Evolutionary conservation across 2,888 invertebrate species (phyloP), one percentile per base, ranked within the genome.

Genomic region (Rhaphigaster nebulosa): DNA sequence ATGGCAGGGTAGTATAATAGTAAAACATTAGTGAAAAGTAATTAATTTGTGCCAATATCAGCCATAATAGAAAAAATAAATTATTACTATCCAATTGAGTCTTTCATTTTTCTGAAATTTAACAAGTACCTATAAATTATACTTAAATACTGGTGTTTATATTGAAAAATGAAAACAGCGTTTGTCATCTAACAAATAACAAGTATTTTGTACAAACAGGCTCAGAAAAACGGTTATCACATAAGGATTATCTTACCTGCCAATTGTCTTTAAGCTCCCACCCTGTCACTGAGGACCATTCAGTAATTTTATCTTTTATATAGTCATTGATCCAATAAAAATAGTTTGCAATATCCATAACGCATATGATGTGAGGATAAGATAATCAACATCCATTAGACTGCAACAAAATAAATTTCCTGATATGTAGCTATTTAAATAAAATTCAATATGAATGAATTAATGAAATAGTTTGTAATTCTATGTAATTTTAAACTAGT

Each of bases 181-280:
- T 88, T 38, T 29, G 29, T 38, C 50, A 15, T 10, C 34, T 12
- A 88, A 6, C n/a, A 70, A 34, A 45, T 45, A 89, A 89, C 6
- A 41, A n/a, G 2, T 10, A 18, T 52, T 10, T 15, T 18, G 1
- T 6, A 23, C n/a, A 60, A 10, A 60, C 0, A n/a, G 60, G 60
- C 26, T 65, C 29, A 65, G 1, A 34, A 12, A 34, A 23, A n/a
- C 15, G 38, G 18, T 76, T 38, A 23, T 20, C 6, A n/a, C 8
- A 15, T 2, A 34, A 20, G 1, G 6, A 34, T 34, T 76, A 38
- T 29, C 38, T 87, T 41, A 90, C 90, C 90, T 90, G 90, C 90
- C 90, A 90, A 52, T 90, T 84, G 12, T 84, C 80, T 52, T 90
- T 87, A 15, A 56, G 41, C 41, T 84, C 90, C 90, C 80, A 90